phyloP scores from a whole-genome alignment of 1,140 invertebrate species.

The Drosophila watanabei region DNA sequence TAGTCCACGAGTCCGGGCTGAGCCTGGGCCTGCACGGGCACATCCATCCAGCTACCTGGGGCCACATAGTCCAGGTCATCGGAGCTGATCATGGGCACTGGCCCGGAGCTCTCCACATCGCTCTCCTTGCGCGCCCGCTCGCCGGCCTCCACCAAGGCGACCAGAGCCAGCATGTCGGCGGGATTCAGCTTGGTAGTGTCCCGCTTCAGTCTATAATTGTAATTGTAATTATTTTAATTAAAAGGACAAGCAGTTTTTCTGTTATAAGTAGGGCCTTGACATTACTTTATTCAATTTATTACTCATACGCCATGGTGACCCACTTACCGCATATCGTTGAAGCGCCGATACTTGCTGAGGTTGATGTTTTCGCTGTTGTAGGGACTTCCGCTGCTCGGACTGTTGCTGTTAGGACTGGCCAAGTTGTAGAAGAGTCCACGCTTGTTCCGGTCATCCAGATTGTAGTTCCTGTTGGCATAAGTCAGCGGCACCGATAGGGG shows the following conservation, averaged over 20 bases:
- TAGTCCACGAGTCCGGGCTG: slow-evolving; percentile 73
- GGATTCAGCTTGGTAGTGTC: slow-evolving; percentile 80
- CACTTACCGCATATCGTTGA: slow-evolving; percentile 80
- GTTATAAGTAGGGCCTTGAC: too few species aligned
- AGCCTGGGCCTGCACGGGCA: slow-evolving; percentile 48
- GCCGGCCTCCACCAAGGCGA: slow-evolving; percentile 81
- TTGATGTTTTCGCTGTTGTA: slow-evolving; percentile 62
- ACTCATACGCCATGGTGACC: slow-evolving; percentile 17
- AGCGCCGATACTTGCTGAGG: slow-evolving; percentile 74
- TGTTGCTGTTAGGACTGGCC: slow-evolving; percentile 29
- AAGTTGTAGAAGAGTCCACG: slow-evolving; percentile 72
- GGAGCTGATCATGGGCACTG: slow-evolving; percentile 53
- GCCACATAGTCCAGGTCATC: slow-evolving; percentile 71
- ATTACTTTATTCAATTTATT: background rate
- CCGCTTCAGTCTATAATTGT: slow-evolving; percentile 63
- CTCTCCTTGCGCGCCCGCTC: slow-evolving; percentile 79
- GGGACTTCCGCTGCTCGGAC: slow-evolving; percentile 27
- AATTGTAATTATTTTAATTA: background rate
- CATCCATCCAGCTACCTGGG: slow-evolving; percentile 68
- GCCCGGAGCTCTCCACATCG: slow-evolving; percentile 60
- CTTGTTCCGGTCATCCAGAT: slow-evolving; percentile 77
- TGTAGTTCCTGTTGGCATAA: slow-evolving; percentile 80
- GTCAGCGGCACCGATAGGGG: slow-evolving; percentile 72
- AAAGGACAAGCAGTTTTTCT: background rate
- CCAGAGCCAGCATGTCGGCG: slow-evolving; percentile 81